These are phyloP conservation scores for Orthosia incerta DNA, from an alignment of 2,888 invertebrate species.

Conservation along the genomic window DNA sequence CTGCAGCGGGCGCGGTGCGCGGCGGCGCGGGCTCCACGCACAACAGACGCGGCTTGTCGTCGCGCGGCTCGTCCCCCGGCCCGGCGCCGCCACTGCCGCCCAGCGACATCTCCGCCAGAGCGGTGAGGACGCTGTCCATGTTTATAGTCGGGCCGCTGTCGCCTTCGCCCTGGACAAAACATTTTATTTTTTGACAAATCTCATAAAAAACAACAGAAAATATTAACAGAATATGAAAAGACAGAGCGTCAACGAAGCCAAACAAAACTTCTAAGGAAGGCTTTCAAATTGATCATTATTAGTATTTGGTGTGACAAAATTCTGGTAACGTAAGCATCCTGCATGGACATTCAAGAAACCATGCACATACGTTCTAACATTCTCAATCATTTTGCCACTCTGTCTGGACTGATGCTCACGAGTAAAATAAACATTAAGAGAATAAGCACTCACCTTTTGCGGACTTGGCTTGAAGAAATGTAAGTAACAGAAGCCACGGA, in stretches of 20 bases:
- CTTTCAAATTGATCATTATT: too few species aligned
- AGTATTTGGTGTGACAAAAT: too few species aligned
- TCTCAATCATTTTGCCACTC: too few species aligned
- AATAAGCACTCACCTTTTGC: constrained; percentile 78
- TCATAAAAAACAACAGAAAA: background rate
- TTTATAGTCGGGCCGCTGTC: constrained; percentile 72
- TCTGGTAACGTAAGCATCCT: too few species aligned
- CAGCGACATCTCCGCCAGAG: constrained; percentile 83
- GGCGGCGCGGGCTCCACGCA: constrained; percentile 73
- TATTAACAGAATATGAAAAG: too few species aligned
- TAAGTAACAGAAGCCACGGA: constrained; percentile 93
- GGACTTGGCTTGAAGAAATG: constrained; percentile 94
- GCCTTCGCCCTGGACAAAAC: constrained; percentile 81
- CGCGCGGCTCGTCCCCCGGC: constrained; percentile 80
- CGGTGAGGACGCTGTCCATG: constrained; percentile 82
- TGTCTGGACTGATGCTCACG: too few species aligned
- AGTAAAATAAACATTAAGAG: too few species aligned
- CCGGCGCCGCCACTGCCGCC: constrained; percentile 77
- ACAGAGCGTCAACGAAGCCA: too few species aligned
- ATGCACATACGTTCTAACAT: too few species aligned
- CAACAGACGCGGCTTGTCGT: constrained; percentile 73
- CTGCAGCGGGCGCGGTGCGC: constrained; percentile 48
- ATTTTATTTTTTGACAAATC: background rate
- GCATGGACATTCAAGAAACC: too few species aligned
- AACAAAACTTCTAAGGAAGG: too few species aligned